Percentiles rank a stretch among this genome's conserved stretches.
These are phyloP conservation scores for Polymixis lichenea DNA, from an alignment of 2,888 invertebrate species.

Conservation along the genomic window DNA sequence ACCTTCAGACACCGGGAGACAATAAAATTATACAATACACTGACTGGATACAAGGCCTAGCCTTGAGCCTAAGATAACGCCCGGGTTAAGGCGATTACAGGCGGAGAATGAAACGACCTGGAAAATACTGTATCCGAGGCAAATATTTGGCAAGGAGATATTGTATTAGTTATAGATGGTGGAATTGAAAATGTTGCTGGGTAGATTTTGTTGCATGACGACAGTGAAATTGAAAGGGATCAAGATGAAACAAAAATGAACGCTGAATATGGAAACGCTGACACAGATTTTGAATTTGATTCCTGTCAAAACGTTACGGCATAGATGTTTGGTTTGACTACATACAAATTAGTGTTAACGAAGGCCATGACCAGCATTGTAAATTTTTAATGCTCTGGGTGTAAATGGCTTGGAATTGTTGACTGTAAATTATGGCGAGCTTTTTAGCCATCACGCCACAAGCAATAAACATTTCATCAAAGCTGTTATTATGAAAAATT, in stretches of 20 bases:
- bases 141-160: slow-evolving; percentile 49
- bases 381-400: not conserved
- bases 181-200: slow-evolving; percentile 7
- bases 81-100: slow-evolving; percentile 48
- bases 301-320: not conserved
- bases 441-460: not conserved
- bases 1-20: slow-evolving; percentile 40
- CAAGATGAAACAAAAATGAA: not conserved
- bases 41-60: slow-evolving; percentile 42
- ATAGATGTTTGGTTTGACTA: slow-evolving; percentile 8
- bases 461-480: slow-evolving; percentile 26
- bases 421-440: not conserved
- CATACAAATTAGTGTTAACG: not conserved
- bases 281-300: slow-evolving; percentile 17
- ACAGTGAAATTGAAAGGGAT: slow-evolving; percentile 14
- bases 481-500: slow-evolving; percentile 30
- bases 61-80: slow-evolving; percentile 56
- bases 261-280: slow-evolving; percentile 8
- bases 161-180: slow-evolving; percentile 27
- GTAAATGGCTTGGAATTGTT: slow-evolving; percentile 5
- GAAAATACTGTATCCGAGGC: slow-evolving; percentile 41
- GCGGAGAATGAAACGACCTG: slow-evolving; percentile 21
- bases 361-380: not conserved
- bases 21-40: slow-evolving; percentile 57
- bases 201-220: not conserved